phyloP scores from a whole-genome alignment of 2,888 invertebrate genomes.

The Caenorhabditis sp. region DNA sequence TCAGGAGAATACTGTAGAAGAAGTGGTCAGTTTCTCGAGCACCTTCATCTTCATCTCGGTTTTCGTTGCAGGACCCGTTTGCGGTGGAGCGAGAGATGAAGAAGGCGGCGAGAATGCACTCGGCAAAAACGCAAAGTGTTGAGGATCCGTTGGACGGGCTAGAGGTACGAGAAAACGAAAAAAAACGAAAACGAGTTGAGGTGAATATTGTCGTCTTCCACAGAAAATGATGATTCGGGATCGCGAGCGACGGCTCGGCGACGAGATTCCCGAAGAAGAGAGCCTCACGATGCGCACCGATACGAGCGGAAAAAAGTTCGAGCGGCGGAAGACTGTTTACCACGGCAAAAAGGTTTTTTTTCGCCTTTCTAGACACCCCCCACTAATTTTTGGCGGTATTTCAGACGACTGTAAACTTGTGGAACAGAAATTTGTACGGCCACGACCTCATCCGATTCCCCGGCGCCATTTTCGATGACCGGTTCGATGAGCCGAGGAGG shows the following conservation, averaged over 20 bases:
- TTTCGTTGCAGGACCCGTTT: slow-evolving; percentile 36
- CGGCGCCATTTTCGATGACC: slow-evolving; percentile 50
- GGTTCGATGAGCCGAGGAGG: slow-evolving; percentile 30
- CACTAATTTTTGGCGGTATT: too few species aligned
- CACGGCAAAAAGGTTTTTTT: slow-evolving; percentile 9
- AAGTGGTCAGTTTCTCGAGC: slow-evolving; percentile 11
- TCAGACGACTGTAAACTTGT: slow-evolving; percentile 36
- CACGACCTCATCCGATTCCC: slow-evolving; percentile 52
- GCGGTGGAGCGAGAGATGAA: slow-evolving; percentile 50
- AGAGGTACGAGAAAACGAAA: not conserved
- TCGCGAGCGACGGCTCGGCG: not conserved
- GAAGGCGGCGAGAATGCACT: slow-evolving; percentile 41
- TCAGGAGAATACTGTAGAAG: slow-evolving; percentile 21
- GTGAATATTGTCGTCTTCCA: too few species aligned
- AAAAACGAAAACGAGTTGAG: too few species aligned
- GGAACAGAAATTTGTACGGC: slow-evolving; percentile 34
- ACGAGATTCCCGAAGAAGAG: slow-evolving; percentile 22
- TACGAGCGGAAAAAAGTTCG: slow-evolving; percentile 27
- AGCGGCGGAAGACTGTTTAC: slow-evolving; percentile 21
- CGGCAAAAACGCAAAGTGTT: slow-evolving; percentile 21
- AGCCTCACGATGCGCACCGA: slow-evolving; percentile 5
- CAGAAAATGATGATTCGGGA: slow-evolving; percentile 29
- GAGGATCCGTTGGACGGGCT: slow-evolving; percentile 16
- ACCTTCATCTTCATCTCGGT: too few species aligned
- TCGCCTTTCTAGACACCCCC: too few species aligned